Base-by-base conservation (phyloP, 37 sponge, comb jelly and placozoan genomes). In the Theonella swinhoei region DNA sequence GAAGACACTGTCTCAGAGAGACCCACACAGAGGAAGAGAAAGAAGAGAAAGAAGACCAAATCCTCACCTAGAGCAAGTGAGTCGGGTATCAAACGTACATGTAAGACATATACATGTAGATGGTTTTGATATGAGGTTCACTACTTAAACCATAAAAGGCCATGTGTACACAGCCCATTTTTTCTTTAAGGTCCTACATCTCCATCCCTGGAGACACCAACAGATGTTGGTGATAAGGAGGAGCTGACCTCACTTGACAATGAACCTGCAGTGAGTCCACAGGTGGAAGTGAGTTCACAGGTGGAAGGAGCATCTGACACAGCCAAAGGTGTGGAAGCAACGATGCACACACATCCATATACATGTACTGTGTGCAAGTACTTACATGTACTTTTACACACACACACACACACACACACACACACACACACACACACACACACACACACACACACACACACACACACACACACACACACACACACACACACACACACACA, bases 201-300 rank as follows among this genome's bases (percentile, higher is more conserved):
- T 5, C 54, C 42, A 1, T 83, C 84, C 26, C 47, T 83, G 59
- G 84, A 83, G 64, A n/a, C 26, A 24, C 39, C 75, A 4, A 72
- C 73, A 9, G 82, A 81, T n/a, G 70, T 81, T 67, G 72, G 25
- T 7, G 72, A 47, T 8, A 71, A 14, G 14, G 54, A 14, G 14
- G 54, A 17, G 54, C 11, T 47, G 14, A 14, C 7, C 11, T n/a
- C n/a, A n/a, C 11, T 7, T 17, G 54, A 47, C 54, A 47, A 7
- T 17, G 14, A 7, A 47, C 54, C 54, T 17, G 54, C 54, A 17
- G 54, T 14, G 11, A 47, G 54, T 47, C 54, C 54, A 17, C 54
- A 47, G 54, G 54, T 47, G 54, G 54, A 47, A 17, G 11, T 14
- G 11, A 47, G 54, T 47, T 14, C 54, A 17, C 54, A 47, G 54